phyloP scores from a whole-genome alignment of 53 echinoderm and acorn worm genomes.

The Temnopleurus reevesii region DNA sequence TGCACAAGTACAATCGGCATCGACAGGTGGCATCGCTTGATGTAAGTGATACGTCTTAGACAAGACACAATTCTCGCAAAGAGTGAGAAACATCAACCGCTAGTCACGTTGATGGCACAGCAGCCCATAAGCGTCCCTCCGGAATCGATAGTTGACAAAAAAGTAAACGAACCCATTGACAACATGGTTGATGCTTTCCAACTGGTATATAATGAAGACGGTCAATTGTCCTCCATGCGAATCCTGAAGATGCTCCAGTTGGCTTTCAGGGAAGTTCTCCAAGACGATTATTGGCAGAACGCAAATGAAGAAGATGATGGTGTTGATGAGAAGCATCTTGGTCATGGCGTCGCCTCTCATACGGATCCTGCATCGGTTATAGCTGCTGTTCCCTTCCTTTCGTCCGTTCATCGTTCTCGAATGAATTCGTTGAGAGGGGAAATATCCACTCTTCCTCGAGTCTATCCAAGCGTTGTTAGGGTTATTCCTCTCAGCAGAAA shows the following conservation, averaged over 20 bases:
- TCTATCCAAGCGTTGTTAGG: not conserved
- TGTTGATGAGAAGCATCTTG: conserved; percentile 13
- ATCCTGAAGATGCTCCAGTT: not conserved
- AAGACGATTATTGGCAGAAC: not conserved
- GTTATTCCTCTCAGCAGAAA: not conserved
- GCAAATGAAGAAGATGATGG: conserved; percentile 37
- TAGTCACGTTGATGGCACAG: not conserved
- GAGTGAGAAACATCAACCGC: too few relatives aligned
- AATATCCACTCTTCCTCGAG: not conserved
- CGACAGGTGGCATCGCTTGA: too few relatives aligned
- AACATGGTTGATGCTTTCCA: not conserved
- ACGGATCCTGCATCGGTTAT: not conserved
- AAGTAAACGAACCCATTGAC: conserved; percentile 27
- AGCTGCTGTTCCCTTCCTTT: not conserved
- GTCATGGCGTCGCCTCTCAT: conserved; percentile 24
- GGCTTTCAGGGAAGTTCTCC: not conserved
- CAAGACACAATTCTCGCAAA: too few relatives aligned
- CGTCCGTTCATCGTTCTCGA: not conserved
- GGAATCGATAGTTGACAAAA: conserved; percentile 14
- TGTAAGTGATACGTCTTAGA: too few relatives aligned
- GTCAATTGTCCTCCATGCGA: not conserved
- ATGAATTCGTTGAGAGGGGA: not conserved
- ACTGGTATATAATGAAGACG: not conserved
- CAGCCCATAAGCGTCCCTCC: not conserved
- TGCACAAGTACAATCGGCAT: too few relatives aligned